Evolutionary conservation across 2,113 vertebrate species (phyloP).

Genomic region (Dipodomys spectabilis): DNA sequence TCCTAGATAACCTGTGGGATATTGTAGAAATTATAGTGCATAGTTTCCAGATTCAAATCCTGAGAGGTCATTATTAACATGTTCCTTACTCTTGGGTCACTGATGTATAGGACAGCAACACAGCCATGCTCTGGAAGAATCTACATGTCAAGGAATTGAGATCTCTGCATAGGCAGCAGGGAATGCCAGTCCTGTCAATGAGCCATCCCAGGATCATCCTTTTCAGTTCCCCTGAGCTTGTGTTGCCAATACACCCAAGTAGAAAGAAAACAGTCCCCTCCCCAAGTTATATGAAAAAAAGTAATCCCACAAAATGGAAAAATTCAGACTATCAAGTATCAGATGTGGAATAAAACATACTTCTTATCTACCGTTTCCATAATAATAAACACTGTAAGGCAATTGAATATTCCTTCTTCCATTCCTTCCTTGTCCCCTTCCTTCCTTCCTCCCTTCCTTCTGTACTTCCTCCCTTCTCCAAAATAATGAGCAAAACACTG

Average conservation of each 20-base stretch:
- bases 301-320: background rate
- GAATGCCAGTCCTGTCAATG: background rate
- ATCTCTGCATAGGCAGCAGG: too few species aligned
- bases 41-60: background rate
- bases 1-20: background rate
- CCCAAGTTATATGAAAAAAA: background rate
- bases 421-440: too few species aligned
- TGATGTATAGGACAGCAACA: fast-evolving
- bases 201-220: background rate
- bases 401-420: background rate
- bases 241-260: background rate
- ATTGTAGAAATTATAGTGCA: background rate
- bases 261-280: background rate
- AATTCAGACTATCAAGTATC: background rate
- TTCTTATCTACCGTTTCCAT: background rate
- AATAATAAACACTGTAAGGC: background rate
- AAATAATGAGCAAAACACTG: too few species aligned
- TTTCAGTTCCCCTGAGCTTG: background rate
- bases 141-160: background rate
- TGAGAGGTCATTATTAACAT: background rate
- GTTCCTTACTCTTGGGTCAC: background rate
- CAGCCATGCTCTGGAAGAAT: background rate
- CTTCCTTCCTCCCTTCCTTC: too few species aligned
- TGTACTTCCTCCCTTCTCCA: too few species aligned
- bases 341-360: background rate